Evolutionary conservation across 2,797 vertebrate genomes (phyloP).

Genomic region (Benthosema pterotum): DNA sequence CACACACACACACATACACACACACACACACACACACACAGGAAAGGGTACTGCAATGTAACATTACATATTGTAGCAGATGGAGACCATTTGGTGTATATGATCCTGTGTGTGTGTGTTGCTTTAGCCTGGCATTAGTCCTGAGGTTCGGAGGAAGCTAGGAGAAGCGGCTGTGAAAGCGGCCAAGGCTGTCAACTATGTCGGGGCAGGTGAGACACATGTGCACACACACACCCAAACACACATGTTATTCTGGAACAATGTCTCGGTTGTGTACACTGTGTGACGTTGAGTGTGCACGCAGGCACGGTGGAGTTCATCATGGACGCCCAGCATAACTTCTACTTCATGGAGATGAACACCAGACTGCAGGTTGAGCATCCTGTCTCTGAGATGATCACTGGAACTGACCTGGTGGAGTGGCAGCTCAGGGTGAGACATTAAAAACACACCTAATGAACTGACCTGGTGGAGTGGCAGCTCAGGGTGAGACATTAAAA

Average conservation of each 20-base stretch:
- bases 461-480: background rate
- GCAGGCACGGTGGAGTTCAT: constrained; percentile 96
- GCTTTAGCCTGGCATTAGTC: constrained; percentile 89
- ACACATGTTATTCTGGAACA: background rate
- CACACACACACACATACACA: too few species aligned
- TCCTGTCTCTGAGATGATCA: constrained; percentile 97
- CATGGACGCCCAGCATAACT: constrained; percentile 94
- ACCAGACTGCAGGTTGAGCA: constrained; percentile 98
- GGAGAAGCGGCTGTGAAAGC: constrained; percentile 95
- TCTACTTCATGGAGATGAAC: constrained; percentile 99
- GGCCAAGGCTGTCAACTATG: constrained; percentile 94
- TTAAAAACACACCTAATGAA: too few species aligned
- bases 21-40: too few species aligned
- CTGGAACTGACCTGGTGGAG: constrained; percentile 95
- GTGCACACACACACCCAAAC: background rate
- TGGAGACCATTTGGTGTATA: too few species aligned
- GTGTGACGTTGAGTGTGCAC: background rate
- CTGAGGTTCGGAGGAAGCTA: constrained; percentile 88
- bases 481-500: background rate
- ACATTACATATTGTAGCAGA: too few species aligned
- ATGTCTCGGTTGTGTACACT: background rate
- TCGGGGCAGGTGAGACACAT: constrained; percentile 88
- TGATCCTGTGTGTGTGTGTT: background rate
- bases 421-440: constrained; percentile 92
- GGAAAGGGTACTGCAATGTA: too few species aligned